Base-by-base conservation (phyloP, 2,888 invertebrate genomes). In the Trissoscelio sp. region DNA sequence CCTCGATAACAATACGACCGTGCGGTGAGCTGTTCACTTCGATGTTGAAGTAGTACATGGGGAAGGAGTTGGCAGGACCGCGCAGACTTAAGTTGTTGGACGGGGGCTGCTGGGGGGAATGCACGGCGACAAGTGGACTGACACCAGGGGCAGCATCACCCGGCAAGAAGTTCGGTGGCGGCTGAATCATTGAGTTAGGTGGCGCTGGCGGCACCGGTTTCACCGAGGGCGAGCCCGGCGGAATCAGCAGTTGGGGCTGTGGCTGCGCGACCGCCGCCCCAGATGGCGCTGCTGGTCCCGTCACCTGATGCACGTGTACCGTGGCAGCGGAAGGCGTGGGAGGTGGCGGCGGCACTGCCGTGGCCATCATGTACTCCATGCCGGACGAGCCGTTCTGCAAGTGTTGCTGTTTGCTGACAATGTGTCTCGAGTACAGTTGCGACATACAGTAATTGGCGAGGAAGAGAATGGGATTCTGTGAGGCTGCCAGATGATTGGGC, bases 391-490 rank as follows among this genome's bases (percentile, higher is more conserved):
- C 94, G 88, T 93, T 94, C 62, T 92, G 92, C 83, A 92, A 88
- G 46, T 93, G 92, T 84, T 93, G 93, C 84, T 93, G 93, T 87
- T 93, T 94, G 78, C 93, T 92, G 18, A 94, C 89, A 28, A 94
- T 93, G 87, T 94, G 94, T 48, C 95, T 93, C 74, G 94, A 94
- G 89, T 95, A 95, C 79, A 95, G 90, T 88, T 95, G 95, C 14
- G 95, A 95, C 93, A 95, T 94, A 91, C 96, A 96, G 89, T 95
- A 96, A 89, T 96, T 96, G 66, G 95, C 95, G 80, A 96, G 92
- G 88, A 96, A 94, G 83, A 96, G 92, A 44, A 95, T 93, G 4
- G 95, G 95, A 88, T 95, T 95, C 85, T 94, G 94, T 81, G 94
- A 93, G 5, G 92, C 92, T 34, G 92, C 87, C 20, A 89, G 51